Base-by-base conservation (phyloP, 2,888 invertebrate species). In the Micoletzkya japonica region DNA sequence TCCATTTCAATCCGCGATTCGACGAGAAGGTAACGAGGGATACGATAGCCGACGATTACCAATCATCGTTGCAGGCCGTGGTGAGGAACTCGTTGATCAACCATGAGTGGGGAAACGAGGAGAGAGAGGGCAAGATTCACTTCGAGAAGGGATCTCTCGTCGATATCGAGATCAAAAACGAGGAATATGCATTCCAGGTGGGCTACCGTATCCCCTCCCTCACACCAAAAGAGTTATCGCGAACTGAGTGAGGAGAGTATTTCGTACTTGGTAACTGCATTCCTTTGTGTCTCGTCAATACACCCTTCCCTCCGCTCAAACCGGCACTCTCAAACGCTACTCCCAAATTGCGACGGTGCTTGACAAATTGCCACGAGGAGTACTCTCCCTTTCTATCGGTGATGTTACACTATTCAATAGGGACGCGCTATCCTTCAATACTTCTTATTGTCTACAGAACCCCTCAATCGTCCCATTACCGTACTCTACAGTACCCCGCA, bases 71-170 rank as follows among this genome's bases (percentile, higher is more conserved):
- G 71, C 58, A 77, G 78, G 76, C 74, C 28, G 74, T 80, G 67
- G 72, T 80, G 30, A 75, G 80, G 64, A 80, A 80, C 71, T 77
- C 78, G 10, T 72, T 80, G 61, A 77, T 77, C 72, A 72, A 72
- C 71, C 75, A 77, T 37, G 77, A 76, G 6, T 80, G 80, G 80
- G 80, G 80, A 72, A 80, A 77, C 64, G 80, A 80, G 73, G 80
- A 80, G 70, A 73, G 80, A 26, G 80, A 80, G 61, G 80, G 80
- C 37, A 80, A 80, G 74, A 58, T 32, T 39, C 80, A 77, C 56
- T 76, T 80, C 73, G 78, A 80, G 74, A 80, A 80, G 73, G 76
- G 76, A 32, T 66, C 69, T 56, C 73, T 73, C 59, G 75, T 78
- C 71, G 80, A 80, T 70, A 70, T 80, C 52, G 77, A 77, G 72